Base-by-base conservation (phyloP, 2,888 invertebrate genomes). In the Leuctra nigra region DNA sequence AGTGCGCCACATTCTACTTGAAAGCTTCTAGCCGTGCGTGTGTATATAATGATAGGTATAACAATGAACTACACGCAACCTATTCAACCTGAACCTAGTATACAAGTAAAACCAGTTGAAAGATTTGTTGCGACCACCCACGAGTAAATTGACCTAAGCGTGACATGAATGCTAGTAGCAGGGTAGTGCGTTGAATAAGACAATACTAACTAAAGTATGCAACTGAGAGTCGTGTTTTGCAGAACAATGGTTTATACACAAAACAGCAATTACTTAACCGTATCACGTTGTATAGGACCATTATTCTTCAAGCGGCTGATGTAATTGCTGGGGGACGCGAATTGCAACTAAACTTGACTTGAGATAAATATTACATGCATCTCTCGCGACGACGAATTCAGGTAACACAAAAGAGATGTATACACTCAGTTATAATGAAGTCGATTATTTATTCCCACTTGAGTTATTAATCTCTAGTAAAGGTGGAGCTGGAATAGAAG, bases 261-360 rank as follows among this genome's bases (percentile, higher is more conserved):
- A 48, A 48, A 33, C 48, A 24, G 48, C 48, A 25, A 48, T 48
- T 25, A 48, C 48, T 48, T 48, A 48, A 11, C 2, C 44, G 22
- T 44, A 23, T 44, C 20, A 44, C 22, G 44, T 23, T n/a, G 44
- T 11, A 44, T 44, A 23, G 25, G 29, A 4, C 48, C 29, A 48
- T 48, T 48, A 48, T 48, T 48, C 48, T 48, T 48, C 25, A 48
- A 48, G 48, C 25, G 48, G 33, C 29, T 29, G 29, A 16, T 29
- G 24, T 48, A 48, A 48, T 48, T 48, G 48, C 48, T 48, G 14
- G 14, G 48, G 48, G 48, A 48, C 48, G 25, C 14, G 48, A 24
- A 48, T 48, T 48, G 48, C 33, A 38, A 14, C 4, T n/a, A n/a
- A n/a, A n/a, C n/a, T 7, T 6, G 38, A 38, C 38, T 14, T n/a